phyloP scores from a whole-genome alignment of 2,888 invertebrate genomes.

The Caenorhabditis sp. region DNA sequence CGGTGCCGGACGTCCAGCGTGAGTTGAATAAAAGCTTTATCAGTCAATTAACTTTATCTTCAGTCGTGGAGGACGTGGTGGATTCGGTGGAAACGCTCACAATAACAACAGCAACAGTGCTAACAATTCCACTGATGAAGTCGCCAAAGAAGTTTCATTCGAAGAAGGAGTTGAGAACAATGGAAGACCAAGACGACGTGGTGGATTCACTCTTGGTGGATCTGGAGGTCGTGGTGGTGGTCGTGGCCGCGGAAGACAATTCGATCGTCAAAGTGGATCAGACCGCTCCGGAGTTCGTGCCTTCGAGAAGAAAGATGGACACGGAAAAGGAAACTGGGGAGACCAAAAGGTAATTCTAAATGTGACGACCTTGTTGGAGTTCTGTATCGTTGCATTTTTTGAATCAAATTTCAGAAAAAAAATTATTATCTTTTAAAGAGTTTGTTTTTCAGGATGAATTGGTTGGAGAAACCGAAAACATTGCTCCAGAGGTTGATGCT shows the following conservation, averaged over 20 bases:
- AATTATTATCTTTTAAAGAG: too few relatives aligned
- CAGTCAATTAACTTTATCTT: too few relatives aligned
- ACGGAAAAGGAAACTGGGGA: conserved; percentile 72
- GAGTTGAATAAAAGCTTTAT: neutral
- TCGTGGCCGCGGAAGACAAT: conserved; percentile 53
- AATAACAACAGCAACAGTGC: conserved; percentile 20
- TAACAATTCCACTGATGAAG: conserved; percentile 7
- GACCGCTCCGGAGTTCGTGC: conserved; percentile 65
- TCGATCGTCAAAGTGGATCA: conserved; percentile 66
- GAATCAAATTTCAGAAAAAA: too few relatives aligned
- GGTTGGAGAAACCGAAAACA: conserved; percentile 58
- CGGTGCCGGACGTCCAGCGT: conserved; percentile 40
- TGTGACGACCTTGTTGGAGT: too few relatives aligned
- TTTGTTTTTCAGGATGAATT: conserved; percentile 62
- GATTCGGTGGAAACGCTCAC: conserved; percentile 19
- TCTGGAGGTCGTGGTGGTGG: conserved; percentile 42
- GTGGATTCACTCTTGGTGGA: conserved; percentile 44
- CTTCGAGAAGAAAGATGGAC: conserved; percentile 69
- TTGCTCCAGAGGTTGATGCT: conserved; percentile 41
- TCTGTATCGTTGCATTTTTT: too few relatives aligned
- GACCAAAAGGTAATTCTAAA: conserved; percentile 57
- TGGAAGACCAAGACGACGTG: conserved; percentile 48
- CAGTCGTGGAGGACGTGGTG: conserved; percentile 54
- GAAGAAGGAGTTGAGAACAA: conserved; percentile 33
- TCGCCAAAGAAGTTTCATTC: conserved; percentile 30